phyloP scores from a whole-genome alignment of 1,140 invertebrate genomes.

The Nasonia longicornis region DNA sequence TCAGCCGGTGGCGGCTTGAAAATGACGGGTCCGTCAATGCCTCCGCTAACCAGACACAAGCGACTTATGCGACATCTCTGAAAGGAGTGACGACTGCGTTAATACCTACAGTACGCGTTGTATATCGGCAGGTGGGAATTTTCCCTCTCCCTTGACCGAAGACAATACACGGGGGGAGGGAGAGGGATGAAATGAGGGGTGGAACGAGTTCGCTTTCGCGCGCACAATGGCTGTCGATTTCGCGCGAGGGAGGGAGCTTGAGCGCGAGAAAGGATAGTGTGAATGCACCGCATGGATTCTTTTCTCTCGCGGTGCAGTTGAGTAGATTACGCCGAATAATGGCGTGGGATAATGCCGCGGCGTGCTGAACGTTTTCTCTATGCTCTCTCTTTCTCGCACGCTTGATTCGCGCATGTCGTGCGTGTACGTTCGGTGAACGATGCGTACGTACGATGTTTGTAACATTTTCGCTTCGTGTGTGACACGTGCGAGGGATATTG shows the following conservation, averaged over 20 bases:
- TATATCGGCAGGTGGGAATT: neutral
- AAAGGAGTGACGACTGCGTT: neutral
- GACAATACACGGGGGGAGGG: neutral
- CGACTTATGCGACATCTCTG: neutral
- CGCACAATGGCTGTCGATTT: slow-evolving; percentile 8
- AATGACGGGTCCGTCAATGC: slow-evolving; percentile 5
- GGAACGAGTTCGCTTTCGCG: neutral
- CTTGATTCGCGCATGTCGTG: neutral
- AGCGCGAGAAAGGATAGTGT: neutral
- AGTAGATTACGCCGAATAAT: slow-evolving; percentile 13
- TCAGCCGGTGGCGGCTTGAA: neutral
- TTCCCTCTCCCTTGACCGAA: neutral
- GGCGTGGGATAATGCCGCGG: neutral
- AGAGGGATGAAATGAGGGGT: neutral
- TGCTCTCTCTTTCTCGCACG: neutral
- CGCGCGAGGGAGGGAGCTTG: neutral
- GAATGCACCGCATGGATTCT: neutral
- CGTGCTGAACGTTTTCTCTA: neutral
- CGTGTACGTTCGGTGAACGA: neutral
- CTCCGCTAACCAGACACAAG: neutral
- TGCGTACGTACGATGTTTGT: neutral
- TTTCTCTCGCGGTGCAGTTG: neutral
- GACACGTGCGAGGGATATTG: neutral
- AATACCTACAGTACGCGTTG: neutral
- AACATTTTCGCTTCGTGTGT: neutral